Evolutionary conservation across 2,113 vertebrate genomes (phyloP), one percentile per base, ranked within the genome.

Genomic region (Thomomys bottae): DNA sequence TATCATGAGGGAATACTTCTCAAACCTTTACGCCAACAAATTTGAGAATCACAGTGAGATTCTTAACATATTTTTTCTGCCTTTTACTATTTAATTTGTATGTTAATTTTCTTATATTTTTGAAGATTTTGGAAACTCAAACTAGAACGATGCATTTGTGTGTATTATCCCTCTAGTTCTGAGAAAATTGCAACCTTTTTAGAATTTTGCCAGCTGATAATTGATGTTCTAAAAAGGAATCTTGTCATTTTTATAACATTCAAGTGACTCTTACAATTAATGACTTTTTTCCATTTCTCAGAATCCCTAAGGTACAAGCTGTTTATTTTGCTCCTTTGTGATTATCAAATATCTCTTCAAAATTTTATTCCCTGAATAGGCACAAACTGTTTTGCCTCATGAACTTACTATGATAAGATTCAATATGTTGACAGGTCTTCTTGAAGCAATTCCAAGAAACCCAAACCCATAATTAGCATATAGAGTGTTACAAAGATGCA

Each of bases 361-460:
- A 73, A 30, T 20, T 89, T 88, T 85, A 70, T 66, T 68, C 2
- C 57, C 8, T 36, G 5, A 40, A 57, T 8, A 57, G 9, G n/a
- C 21, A 5, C 40, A 86, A 36, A 83, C 81, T 88, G 42, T 73
- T 77, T 40, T 23, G 81, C 61, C 30, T 93, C 36, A 81, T 40
- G 4, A 93, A 78, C 12, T 78, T 78, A 54, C 49, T 4, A 45
- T 45, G 28, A 32, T 36, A 26, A 5, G 34, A 11, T 36, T 40
- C 7, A 82, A 90, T 15, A 93, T 6, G 61, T 8, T 72, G 30
- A 45, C 32, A 81, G 38, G 1, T 80, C 84, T 93, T 68, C 72
- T 68, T 89, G n/a, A 14, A 78, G 15, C 1, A 87, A 40, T 78
- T 89, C n/a, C 40, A 71, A 89, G 24, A 36, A 92, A 75, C 42